A percentile compares a stretch with the other conserved stretches of the same genome.
Conservation (phyloP, 2,113 vertebrate genomes). For the Garra rufa region DNA sequence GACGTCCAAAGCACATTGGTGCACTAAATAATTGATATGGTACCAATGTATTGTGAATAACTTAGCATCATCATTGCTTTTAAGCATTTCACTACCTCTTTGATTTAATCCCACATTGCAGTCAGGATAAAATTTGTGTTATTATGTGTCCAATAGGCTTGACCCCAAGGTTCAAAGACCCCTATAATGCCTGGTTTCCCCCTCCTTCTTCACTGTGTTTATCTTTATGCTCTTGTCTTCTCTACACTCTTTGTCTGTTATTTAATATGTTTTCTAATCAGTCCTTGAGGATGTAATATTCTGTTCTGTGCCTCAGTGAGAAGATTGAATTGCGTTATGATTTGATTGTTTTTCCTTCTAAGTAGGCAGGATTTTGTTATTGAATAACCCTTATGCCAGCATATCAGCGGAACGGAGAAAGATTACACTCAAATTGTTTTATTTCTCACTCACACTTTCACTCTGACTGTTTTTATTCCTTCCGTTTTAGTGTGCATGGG, state of each 20-base stretch:
- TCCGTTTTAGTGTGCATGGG: slow-evolving; percentile 32
- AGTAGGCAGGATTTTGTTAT: slow-evolving; percentile 24
- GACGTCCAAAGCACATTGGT: too few species aligned
- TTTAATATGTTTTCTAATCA: slow-evolving; percentile 38
- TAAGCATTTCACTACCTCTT: not conserved
- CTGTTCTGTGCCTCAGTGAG: not conserved
- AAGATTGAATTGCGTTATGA: slow-evolving; percentile 33
- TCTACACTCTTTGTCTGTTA: not conserved
- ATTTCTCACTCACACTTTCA: not conserved
- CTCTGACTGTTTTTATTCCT: slow-evolving; percentile 9
- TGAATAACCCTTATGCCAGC: slow-evolving; percentile 30
- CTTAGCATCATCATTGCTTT: too few species aligned
- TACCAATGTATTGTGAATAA: too few species aligned
- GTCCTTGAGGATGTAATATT: slow-evolving; percentile 41
- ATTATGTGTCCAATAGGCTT: not conserved
- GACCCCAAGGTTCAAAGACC: not conserved
- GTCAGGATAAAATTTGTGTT: not conserved
- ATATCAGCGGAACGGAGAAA: not conserved
- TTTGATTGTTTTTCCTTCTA: slow-evolving; percentile 18
- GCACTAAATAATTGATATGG: too few species aligned
- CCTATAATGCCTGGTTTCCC: not conserved
- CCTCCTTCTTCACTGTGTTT: not conserved
- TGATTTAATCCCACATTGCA: not conserved
- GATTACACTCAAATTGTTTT: not conserved
- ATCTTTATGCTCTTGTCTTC: not conserved